Conservation (phyloP, 2,113 vertebrate genomes). For the Colinus virginianus region DNA sequence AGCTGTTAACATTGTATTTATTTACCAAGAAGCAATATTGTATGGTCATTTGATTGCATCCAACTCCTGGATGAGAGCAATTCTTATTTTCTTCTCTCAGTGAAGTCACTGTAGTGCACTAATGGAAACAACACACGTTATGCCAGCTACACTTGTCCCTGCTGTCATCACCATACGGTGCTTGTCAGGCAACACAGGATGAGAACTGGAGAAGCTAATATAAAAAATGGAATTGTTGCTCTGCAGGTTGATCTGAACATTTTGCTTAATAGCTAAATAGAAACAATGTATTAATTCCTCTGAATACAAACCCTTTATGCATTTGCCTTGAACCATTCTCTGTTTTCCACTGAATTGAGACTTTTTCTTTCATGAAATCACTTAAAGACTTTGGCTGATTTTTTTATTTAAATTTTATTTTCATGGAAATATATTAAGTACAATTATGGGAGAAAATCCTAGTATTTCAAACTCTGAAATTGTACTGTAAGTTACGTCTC, state of each 20-base stretch:
- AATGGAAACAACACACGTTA: background rate
- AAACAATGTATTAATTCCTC: background rate
- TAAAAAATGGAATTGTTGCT: background rate
- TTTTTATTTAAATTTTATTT: background rate
- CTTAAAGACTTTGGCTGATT: background rate
- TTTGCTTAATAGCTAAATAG: background rate
- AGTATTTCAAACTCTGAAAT: background rate
- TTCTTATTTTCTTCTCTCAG: background rate
- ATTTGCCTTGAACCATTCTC: background rate
- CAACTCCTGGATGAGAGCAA: background rate
- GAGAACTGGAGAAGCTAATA: background rate
- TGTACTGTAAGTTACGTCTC: background rate
- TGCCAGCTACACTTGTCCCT: background rate
- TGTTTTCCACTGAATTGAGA: background rate
- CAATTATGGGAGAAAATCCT: background rate
- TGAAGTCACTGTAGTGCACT: fast-evolving
- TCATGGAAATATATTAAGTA: background rate
- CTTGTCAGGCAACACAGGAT: background rate
- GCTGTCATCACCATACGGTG: background rate
- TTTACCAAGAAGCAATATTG: background rate
- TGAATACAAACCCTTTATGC: background rate
- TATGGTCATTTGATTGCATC: background rate
- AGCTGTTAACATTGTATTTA: background rate
- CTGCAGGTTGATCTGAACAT: background rate
- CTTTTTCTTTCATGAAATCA: background rate